Conservation (phyloP, 2,797 vertebrate species). For the Acropternis orthonyx region DNA sequence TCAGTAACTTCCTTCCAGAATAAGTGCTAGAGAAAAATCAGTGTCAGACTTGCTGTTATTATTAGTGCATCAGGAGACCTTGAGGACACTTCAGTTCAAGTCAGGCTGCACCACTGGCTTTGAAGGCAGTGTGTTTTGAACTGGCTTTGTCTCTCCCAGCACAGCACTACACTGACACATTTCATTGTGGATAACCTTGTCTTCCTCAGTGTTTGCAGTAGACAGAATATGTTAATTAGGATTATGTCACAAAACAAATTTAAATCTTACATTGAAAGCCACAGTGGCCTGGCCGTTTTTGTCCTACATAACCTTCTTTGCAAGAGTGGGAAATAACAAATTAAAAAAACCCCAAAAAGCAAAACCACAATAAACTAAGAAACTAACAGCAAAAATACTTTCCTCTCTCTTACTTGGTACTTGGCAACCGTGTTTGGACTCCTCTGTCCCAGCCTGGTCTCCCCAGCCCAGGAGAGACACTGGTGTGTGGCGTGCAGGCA, state of each 20-base stretch:
- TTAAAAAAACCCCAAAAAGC: background rate
- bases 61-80: background rate
- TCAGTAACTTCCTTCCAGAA: conserved; percentile 27
- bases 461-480: background rate
- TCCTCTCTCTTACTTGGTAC: background rate
- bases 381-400: background rate
- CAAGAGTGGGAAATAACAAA: background rate
- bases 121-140: background rate
- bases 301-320: rapidly evolving
- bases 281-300: background rate
- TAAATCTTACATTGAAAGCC: background rate
- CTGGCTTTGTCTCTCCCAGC: background rate
- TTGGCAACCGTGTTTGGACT: background rate
- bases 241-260: background rate
- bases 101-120: background rate
- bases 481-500: background rate
- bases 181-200: background rate
- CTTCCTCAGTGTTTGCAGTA: background rate
- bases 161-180: background rate
- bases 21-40: background rate
- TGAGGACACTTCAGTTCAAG: background rate
- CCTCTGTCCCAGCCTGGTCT: background rate
- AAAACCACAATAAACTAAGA: background rate
- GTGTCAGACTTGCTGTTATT: conserved; percentile 12
- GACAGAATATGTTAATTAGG: background rate